These are phyloP conservation scores for Enoplosus armatus DNA, from an alignment of 2,797 vertebrate genomes.

Conservation along the genomic window DNA sequence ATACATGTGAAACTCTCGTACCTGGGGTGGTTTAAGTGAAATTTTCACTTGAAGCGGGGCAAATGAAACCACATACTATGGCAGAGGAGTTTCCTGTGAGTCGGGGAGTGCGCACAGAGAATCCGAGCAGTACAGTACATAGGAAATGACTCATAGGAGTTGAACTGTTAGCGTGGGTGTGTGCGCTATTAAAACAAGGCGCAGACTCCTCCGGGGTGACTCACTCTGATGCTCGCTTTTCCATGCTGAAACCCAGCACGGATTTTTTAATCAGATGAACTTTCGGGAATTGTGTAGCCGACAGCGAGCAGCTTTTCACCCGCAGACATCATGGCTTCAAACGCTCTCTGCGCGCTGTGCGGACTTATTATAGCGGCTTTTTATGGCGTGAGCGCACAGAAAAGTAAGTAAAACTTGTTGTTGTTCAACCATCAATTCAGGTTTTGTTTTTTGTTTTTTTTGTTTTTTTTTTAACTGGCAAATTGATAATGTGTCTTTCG, in stretches of 20 bases:
- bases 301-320: constrained; percentile 59
- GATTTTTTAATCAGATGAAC: constrained; percentile 79
- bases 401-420: constrained; percentile 75
- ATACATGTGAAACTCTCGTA: constrained; percentile 27
- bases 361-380: constrained; percentile 78
- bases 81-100: constrained; percentile 77
- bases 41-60: constrained; percentile 44
- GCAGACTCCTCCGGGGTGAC: constrained; percentile 84
- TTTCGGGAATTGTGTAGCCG: constrained; percentile 74
- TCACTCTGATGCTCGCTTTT: constrained; percentile 86
- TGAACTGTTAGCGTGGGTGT: constrained; percentile 86
- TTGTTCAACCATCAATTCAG: neutral
- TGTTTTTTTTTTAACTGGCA: neutral
- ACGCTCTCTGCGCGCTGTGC: constrained; percentile 72
- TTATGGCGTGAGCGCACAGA: constrained; percentile 78
- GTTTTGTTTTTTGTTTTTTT: neutral
- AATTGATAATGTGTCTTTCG: neutral
- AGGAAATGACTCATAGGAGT: constrained; percentile 88
- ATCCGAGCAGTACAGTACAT: constrained; percentile 78
- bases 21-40: constrained; percentile 31
- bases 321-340: constrained; percentile 75
- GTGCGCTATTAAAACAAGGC: constrained; percentile 87
- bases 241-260: constrained; percentile 80
- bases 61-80: constrained; percentile 38
- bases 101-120: constrained; percentile 66